Evolutionary conservation across 2,113 vertebrate species (phyloP).

Genomic region (Coregonus clupeaformis): DNA sequence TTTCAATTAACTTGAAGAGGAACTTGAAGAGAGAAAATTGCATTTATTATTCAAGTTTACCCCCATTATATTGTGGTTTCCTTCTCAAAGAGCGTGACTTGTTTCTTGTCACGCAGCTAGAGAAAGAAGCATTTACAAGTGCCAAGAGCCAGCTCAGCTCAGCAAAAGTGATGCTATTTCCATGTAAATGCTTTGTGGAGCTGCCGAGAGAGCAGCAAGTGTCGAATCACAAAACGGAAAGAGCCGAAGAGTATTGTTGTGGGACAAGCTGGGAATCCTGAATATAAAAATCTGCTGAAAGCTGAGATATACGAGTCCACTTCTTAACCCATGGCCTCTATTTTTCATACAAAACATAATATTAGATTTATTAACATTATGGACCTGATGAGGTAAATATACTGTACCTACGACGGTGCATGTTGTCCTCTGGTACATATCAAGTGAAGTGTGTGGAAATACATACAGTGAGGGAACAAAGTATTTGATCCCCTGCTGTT

Average conservation of each 20-base stretch:
- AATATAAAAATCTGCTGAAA: constrained; percentile 51
- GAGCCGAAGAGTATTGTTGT: constrained; percentile 68
- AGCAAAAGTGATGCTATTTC: constrained; percentile 64
- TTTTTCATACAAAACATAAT: constrained; percentile 25
- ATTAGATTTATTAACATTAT: constrained; percentile 41
- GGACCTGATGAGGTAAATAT: constrained; percentile 36
- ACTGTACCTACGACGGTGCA: constrained; percentile 36
- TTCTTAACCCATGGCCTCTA: constrained; percentile 43
- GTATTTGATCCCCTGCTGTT: too few relatives aligned
- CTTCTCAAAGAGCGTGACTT: constrained; percentile 44
- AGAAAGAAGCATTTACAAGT: constrained; percentile 40
- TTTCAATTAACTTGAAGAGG: constrained; percentile 26
- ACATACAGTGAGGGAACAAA: too few relatives aligned
- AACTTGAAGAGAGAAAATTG: constrained; percentile 32
- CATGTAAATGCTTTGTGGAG: constrained; percentile 68
- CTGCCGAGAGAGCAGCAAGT: constrained; percentile 64
- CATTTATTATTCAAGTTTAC: constrained; percentile 27
- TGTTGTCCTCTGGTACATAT: constrained; percentile 15
- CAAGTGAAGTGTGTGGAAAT: constrained; percentile 53
- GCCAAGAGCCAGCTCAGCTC: constrained; percentile 47
- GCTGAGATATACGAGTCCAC: constrained; percentile 40
- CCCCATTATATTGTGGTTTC: constrained; percentile 43
- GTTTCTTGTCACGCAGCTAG: constrained; percentile 50
- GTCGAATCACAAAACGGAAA: constrained; percentile 40
- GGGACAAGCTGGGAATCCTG: constrained; percentile 64